These are phyloP conservation scores for Adelosebastes latens DNA, from an alignment of 2,797 vertebrate genomes.

Conservation along the genomic window DNA sequence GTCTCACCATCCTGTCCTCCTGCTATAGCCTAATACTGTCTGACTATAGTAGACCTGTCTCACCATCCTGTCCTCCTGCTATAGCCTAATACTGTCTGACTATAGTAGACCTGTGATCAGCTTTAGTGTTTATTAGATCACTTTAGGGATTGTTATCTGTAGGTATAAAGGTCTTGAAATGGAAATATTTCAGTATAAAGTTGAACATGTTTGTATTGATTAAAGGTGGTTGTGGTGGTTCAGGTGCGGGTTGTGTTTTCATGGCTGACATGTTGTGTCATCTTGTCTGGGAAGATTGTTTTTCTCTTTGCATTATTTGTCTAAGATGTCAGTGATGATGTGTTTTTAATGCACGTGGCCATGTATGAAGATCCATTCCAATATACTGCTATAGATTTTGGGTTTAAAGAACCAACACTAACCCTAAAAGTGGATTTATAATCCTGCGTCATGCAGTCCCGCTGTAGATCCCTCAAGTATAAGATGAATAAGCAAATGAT, in stretches of 20 bases:
- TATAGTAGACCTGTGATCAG: neutral
- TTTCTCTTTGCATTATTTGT: neutral
- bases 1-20: too few species aligned
- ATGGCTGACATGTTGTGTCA: neutral
- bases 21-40: too few species aligned
- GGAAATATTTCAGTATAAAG: neutral
- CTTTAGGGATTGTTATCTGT: neutral
- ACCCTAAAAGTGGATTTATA: neutral
- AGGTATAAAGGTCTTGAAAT: neutral
- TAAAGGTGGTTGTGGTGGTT: neutral
- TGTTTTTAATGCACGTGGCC: neutral
- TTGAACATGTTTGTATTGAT: neutral
- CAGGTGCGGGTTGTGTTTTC: neutral
- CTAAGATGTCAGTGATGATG: too few species aligned
- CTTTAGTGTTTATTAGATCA: neutral
- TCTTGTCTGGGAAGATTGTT: neutral
- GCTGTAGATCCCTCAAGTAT: neutral
- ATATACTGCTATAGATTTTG: neutral
- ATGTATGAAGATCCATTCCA: neutral
- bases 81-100: neutral
- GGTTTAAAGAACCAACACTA: neutral
- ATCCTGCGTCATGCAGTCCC: neutral
- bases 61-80: too few species aligned
- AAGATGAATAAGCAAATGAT: neutral
- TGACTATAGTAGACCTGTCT: too few species aligned